Conservation (phyloP, 2,113 vertebrate species). For the Ceyx melanurus region DNA sequence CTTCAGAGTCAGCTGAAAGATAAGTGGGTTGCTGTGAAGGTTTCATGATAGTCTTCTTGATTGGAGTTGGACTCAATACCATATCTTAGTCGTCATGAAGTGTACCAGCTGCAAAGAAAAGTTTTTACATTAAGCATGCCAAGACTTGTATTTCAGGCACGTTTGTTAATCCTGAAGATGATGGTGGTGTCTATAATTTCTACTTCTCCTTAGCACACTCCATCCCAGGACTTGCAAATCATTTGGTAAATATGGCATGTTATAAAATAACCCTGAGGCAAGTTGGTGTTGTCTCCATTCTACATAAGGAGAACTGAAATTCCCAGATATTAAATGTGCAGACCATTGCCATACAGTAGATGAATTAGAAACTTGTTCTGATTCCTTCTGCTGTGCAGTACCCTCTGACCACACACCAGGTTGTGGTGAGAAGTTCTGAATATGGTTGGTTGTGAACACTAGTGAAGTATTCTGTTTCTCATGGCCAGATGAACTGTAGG, state of each 20-base stretch:
- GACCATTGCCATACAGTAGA: background rate
- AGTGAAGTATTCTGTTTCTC: background rate
- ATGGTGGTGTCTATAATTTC: background rate
- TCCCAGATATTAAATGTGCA: background rate
- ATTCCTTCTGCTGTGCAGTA: background rate
- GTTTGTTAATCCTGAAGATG: background rate
- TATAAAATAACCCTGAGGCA: background rate
- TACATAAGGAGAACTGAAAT: background rate
- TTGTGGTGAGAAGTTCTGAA: background rate
- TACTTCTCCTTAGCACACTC: background rate
- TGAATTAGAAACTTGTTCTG: background rate
- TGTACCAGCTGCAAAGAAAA: background rate
- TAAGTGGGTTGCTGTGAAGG: background rate
- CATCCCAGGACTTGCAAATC: background rate
- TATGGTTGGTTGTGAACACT: background rate
- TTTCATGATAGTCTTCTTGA: background rate
- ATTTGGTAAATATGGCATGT: background rate
- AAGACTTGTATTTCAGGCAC: background rate
- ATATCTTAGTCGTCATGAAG: background rate
- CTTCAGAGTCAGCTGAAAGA: background rate
- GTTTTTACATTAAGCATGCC: background rate
- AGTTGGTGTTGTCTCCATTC: background rate
- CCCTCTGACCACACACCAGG: background rate
- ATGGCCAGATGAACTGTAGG: background rate
- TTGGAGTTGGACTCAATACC: background rate